Base-by-base conservation (phyloP, 2,113 vertebrate species). In the Azemiops feae region DNA sequence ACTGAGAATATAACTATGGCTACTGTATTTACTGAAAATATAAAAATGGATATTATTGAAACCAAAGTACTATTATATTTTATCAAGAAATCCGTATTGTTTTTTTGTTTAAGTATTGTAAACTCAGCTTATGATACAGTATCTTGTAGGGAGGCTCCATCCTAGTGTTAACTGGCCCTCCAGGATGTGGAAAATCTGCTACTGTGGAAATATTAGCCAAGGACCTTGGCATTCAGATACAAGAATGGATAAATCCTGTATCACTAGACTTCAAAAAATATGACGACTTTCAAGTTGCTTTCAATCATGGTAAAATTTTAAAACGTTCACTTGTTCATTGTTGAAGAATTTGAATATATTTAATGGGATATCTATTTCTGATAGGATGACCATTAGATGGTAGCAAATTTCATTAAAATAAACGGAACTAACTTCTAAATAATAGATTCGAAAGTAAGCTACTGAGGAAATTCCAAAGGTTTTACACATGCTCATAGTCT, bases 161-260 rank as follows among this genome's bases (percentile, higher is more conserved):
- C 93, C 94, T 99, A 93, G 96, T 99, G 92, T 96, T 99, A 69
- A 99, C 98, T 1, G 99, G 99, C 87, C 99, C 99, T 39, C 97
- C 99, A 10, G 99, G 99, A 89, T 99, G 98, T 96, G 99, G 99
- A 55, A 99, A 99, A 96, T 99, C 98, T 2, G 97, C 98, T 86
- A 99, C 99, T 69, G 39, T 99, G 95, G 97, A 96, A 88, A 98
- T 99, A 94, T 87, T 99, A 86, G 97, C 97, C 69, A 97, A 94
- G 95, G 98, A 99, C 50, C 96, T 98, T 94, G 97, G 97, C 25
- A 92, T 98, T 95, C 97, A 98, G 53, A 94, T 99, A 60, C 99
- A 99, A 93, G 99, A 99, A 92, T 99, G 99, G 99, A 97, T 97
- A 92, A 99, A 99, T 96, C 98, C 99, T 9, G n/a, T 98, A 89